Conservation (phyloP, 2,113 vertebrate species). For the Hipposideros armiger region DNA sequence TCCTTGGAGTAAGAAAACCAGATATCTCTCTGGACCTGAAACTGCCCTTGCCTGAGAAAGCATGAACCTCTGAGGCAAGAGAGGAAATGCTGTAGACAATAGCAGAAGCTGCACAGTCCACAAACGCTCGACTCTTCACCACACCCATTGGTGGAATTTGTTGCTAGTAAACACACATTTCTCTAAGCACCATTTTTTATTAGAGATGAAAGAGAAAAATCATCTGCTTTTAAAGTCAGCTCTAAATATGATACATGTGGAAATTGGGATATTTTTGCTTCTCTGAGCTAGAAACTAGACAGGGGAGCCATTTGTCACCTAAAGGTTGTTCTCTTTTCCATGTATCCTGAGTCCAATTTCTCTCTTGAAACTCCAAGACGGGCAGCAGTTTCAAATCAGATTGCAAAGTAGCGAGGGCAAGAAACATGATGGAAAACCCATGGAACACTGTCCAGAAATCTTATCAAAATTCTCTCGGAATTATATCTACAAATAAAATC, state of each 20-base stretch:
- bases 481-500: conserved; percentile 38
- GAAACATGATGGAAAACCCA: background rate
- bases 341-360: background rate
- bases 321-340: background rate
- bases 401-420: background rate
- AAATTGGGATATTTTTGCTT: conserved; percentile 23
- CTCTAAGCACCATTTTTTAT: conserved; percentile 74
- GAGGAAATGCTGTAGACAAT: conserved; percentile 85
- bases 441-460: background rate
- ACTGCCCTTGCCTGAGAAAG: conserved; percentile 68
- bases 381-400: background rate
- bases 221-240: conserved; percentile 73
- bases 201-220: conserved; percentile 79
- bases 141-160: conserved; percentile 78
- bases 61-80: conserved; percentile 64
- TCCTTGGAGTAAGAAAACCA: conserved; percentile 55
- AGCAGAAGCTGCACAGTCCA: conserved; percentile 67
- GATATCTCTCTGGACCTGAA: conserved; percentile 64
- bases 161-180: conserved; percentile 75
- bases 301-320: background rate
- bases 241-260: conserved; percentile 55
- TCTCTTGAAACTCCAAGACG: background rate
- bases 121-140: conserved; percentile 64
- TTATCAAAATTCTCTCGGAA: background rate
- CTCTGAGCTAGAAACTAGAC: conserved; percentile 48